phyloP scores from a whole-genome alignment of 2,888 invertebrate species.

The Phorcus lineatus region DNA sequence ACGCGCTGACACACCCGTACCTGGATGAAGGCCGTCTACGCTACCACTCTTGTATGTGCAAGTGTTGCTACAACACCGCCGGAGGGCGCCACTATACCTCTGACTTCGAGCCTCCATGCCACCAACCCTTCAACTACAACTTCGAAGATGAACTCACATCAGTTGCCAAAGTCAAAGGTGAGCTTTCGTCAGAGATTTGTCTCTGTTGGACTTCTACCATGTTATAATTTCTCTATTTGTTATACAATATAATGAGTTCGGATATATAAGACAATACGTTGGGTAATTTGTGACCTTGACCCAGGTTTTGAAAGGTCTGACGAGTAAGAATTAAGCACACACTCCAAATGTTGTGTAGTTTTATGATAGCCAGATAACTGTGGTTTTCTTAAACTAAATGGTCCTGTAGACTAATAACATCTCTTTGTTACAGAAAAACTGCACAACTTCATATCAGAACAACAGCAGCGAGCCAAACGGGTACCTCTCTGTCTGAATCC shows the following conservation, averaged over 20 bases:
- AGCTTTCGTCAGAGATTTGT: neutral
- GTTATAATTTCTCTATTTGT: too few species aligned
- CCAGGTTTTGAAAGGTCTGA: too few species aligned
- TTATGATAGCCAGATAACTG: too few species aligned
- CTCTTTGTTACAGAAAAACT: conserved; percentile 89
- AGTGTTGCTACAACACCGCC: conserved; percentile 89
- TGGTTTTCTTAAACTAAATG: too few species aligned
- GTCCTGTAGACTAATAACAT: neutral
- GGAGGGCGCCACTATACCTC: conserved; percentile 85
- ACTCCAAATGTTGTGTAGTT: too few species aligned
- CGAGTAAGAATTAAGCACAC: too few species aligned
- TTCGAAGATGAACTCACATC: conserved; percentile 95
- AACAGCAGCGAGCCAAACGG: conserved; percentile 92
- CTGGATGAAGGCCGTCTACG: conserved; percentile 97
- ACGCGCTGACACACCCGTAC: conserved; percentile 97
- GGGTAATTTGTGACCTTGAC: too few species aligned
- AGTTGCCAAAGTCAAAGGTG: conserved; percentile 86
- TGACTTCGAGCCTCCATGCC: conserved; percentile 94
- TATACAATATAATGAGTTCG: too few species aligned
- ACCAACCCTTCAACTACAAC: conserved; percentile 93
- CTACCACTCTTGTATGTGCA: conserved; percentile 99
- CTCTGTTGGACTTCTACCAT: neutral
- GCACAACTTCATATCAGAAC: conserved; percentile 98
- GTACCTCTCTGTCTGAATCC: conserved; percentile 99
- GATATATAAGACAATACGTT: too few species aligned